phyloP scores from a whole-genome alignment of 2,113 vertebrate species.

The Chionis minor region DNA sequence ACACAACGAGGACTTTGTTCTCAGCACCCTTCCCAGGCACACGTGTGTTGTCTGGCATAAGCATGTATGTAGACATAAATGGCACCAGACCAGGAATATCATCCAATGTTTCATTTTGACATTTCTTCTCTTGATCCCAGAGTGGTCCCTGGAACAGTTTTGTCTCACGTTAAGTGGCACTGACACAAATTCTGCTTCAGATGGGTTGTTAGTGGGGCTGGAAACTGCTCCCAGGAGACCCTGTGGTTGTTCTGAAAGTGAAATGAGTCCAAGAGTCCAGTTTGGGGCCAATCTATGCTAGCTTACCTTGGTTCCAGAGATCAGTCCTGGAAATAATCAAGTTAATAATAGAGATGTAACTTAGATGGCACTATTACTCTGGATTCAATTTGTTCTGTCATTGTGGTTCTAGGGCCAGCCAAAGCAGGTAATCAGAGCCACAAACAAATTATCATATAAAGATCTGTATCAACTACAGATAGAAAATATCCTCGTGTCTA shows the following conservation, averaged over 20 bases:
- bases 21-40: background rate
- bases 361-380: background rate
- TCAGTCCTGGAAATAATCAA: fast-evolving
- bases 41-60: background rate
- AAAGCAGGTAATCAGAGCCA: background rate
- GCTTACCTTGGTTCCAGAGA: background rate
- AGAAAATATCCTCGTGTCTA: background rate
- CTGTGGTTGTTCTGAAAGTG: background rate
- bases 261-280: background rate
- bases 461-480: background rate
- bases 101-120: background rate
- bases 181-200: background rate
- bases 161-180: background rate
- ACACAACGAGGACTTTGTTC: fast-evolving
- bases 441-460: background rate
- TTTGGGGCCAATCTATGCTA: background rate
- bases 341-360: background rate
- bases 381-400: background rate
- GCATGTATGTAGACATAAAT: background rate
- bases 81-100: background rate
- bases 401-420: background rate
- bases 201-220: background rate
- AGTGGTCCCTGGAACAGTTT: background rate
- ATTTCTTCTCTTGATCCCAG: background rate
- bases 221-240: background rate